phyloP scores from a whole-genome alignment of 2,888 invertebrate species.

The Carcina quercana region DNA sequence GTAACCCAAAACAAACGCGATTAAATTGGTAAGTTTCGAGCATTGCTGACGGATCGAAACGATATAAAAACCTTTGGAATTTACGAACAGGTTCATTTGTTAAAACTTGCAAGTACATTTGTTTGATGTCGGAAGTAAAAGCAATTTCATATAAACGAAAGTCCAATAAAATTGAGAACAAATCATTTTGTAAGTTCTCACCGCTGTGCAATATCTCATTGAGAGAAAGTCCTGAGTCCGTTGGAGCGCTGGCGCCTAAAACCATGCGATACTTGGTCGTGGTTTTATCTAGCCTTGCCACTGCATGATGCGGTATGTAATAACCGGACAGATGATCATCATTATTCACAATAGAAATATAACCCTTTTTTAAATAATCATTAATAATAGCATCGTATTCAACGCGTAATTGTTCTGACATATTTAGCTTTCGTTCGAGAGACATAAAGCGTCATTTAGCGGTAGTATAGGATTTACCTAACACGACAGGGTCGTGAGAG shows the following conservation, averaged over 20 bases:
- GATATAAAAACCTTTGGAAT: conserved; percentile 10
- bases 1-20: conserved; percentile 13
- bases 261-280: conserved; percentile 9
- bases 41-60: conserved; percentile 3
- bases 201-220: conserved; percentile 10
- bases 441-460: background rate
- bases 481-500: background rate
- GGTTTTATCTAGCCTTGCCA: conserved; percentile 8
- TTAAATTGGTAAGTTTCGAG: conserved; percentile 9
- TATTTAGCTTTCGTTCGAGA: background rate
- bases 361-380: background rate
- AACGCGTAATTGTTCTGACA: background rate
- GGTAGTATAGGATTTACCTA: background rate
- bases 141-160: background rate
- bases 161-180: conserved; percentile 8
- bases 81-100: background rate
- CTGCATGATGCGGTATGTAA: conserved; percentile 12
- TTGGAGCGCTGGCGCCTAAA: conserved; percentile 8
- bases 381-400: background rate
- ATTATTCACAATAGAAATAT: background rate
- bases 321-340: background rate
- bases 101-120: conserved; percentile 9
- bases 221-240: conserved; percentile 9
- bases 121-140: conserved; percentile 7
- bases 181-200: conserved; percentile 7